Base-by-base conservation (phyloP, 2,888 invertebrate genomes). In the Taenaris catops region DNA sequence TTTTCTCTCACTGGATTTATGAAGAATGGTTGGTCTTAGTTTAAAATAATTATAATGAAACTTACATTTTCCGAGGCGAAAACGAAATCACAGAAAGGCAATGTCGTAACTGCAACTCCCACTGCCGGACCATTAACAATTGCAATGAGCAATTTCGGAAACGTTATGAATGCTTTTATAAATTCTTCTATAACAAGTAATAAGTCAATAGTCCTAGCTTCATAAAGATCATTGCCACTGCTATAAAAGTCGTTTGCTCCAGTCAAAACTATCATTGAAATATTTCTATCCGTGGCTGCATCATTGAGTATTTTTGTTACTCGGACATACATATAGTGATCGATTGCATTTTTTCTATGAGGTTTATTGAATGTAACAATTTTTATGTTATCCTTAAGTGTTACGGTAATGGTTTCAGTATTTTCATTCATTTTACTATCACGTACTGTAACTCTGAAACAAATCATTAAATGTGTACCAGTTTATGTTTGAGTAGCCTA, bases 71-170 rank as follows among this genome's bases (percentile, higher is more conserved):
- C 94, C n/a, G 92, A 90, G 33, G 96, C 94, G 87, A 95, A 96
- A 3, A 97, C 93, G 37, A 95, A 87, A 86, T 99, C 98, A 80
- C 93, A 96, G 1, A 98, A 84, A 0, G 92, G 93, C 29, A 96
- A 81, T 4, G 93, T 91, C 0, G 98, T 98, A 1, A 93, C 93
- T 21, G 93, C 93, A 50, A 99, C 92, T 11, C 99, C 99, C 50
- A 98, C 91, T 6, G 97, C 96, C 21, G 97, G 97, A 1, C 99
- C 99, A 88, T 99, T 98, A 0, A 98, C 92, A 38, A 97, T 80
- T 6, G 93, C 94, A 44, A 98, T 88, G 23, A 99, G 66, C 17
- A 97, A 78, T 75, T 99, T 99, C 0, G 96, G 94, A 68, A 95
- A 97, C 48, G 92, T 91, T 46, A 97, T 95, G 50, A 96, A 92